Percentiles rank a stretch among this genome's conserved stretches.
These are phyloP conservation scores for Parnassius mnemosyne DNA, from an alignment of 2,888 invertebrate genomes.

Conservation along the genomic window DNA sequence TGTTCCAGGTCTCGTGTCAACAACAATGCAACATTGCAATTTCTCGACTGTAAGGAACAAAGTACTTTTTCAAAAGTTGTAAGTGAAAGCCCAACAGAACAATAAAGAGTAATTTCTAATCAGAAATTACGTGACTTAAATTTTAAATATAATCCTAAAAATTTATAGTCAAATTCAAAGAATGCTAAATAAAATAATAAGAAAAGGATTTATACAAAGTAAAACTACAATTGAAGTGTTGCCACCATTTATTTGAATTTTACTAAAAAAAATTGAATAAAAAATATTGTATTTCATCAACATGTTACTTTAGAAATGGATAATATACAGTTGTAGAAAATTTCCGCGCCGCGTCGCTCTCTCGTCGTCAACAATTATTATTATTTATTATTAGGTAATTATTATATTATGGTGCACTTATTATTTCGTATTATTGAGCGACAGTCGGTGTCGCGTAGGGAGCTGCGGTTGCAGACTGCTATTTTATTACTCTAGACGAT, in stretches of 20 bases:
- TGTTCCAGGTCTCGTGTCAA: too few species aligned
- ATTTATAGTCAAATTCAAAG: too few species aligned
- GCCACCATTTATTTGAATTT: slow-evolving; percentile 78
- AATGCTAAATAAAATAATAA: too few species aligned
- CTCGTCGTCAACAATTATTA: slow-evolving; percentile 41
- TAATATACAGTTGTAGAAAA: slow-evolving; percentile 75
- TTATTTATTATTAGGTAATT: slow-evolving; percentile 37
- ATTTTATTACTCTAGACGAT: too few species aligned
- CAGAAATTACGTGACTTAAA: too few species aligned
- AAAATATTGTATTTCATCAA: slow-evolving; percentile 80
- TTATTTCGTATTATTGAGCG: slow-evolving; percentile 33
- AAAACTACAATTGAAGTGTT: slow-evolving; percentile 58
- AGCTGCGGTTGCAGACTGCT: slow-evolving; percentile 4
- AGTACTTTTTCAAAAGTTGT: too few species aligned
- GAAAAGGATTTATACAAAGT: slow-evolving; percentile 22
- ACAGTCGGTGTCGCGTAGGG: slow-evolving; percentile 11
- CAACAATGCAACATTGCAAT: too few species aligned
- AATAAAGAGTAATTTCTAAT: too few species aligned
- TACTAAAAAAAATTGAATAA: slow-evolving; percentile 81
- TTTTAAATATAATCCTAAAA: too few species aligned
- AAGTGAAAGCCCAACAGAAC: too few species aligned
- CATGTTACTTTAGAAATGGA: slow-evolving; percentile 76
- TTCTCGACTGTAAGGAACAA: too few species aligned
- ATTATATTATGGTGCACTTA: slow-evolving; percentile 26
- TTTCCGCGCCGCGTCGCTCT: slow-evolving; percentile 48